These are phyloP conservation scores for Lepeophtheirus nordmannii DNA, from an alignment of 2,888 invertebrate genomes.

Conservation along the genomic window DNA sequence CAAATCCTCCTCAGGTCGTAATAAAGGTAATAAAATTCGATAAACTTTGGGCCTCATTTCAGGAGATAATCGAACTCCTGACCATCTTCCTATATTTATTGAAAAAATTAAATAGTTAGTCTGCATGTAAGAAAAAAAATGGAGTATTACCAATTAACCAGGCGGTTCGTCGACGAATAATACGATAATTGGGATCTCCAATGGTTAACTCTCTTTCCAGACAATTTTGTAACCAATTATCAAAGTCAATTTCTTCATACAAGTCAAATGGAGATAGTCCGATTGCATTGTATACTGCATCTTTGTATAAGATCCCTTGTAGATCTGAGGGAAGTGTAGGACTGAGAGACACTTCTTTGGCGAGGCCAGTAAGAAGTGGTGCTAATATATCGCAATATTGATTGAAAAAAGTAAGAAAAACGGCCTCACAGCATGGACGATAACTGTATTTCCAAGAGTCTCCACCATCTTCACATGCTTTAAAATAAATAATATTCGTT, in stretches of 20 bases:
- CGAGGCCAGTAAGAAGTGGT: constrained; percentile 44
- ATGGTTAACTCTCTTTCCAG: constrained; percentile 64
- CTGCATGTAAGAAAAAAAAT: too few relatives aligned
- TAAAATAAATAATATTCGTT: too few relatives aligned
- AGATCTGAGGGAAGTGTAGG: constrained; percentile 53
- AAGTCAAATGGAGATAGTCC: constrained; percentile 74
- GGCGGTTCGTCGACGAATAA: constrained; percentile 65
- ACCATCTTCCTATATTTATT: constrained; percentile 35
- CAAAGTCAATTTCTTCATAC: constrained; percentile 84
- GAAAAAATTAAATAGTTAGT: too few relatives aligned
- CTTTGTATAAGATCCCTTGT: constrained; percentile 63
- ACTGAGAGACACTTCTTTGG: constrained; percentile 43
- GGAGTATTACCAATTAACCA: constrained; percentile 50
- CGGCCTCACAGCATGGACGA: constrained; percentile 70
- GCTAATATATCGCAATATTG: constrained; percentile 45
- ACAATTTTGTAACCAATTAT: constrained; percentile 72
- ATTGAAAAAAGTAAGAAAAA: constrained; percentile 68
- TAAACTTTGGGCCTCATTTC: constrained; percentile 66
- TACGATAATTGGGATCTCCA: constrained; percentile 63
- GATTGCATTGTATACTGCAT: constrained; percentile 83
- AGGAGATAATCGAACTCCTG: constrained; percentile 59
- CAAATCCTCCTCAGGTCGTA: constrained; percentile 61
- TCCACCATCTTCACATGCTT: constrained; percentile 59
- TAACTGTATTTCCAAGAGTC: constrained; percentile 88
- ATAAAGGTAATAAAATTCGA: constrained; percentile 52